Evolutionary conservation across 2,113 vertebrate genomes (phyloP), one percentile per base, ranked within the genome.

Genomic region (Tor tambroides): DNA sequence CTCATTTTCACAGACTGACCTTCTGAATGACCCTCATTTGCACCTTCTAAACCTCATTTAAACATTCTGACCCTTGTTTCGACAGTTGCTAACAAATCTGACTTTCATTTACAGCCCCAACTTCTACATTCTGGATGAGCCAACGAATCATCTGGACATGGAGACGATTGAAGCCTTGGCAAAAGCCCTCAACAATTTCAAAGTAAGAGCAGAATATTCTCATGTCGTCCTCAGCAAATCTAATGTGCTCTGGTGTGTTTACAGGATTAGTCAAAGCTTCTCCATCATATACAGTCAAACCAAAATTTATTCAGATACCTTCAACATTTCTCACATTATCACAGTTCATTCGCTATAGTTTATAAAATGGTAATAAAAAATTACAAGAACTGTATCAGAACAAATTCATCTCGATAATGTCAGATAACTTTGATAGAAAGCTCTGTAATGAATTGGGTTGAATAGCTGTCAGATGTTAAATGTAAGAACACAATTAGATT

Each of bases 101-200:
- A 86, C 8, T 86, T 4, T 92, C 84, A 90, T 75, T 92, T 93
- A 77, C 89, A 99, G 98, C 85, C 98, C 98, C 30, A 99, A 99
- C 94, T 99, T 99, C 93, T 99, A 99, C 90, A 95, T 99, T 87
- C 95, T 99, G 88, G 98, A 99, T 79, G 98, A 99, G 87, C 98
- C 98, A 0, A 99, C 98, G 4, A 99, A 99, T 92, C 98, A 99
- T 88, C 93, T 99, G 93, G 98, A 99, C 93, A 99, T 99, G 98
- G 98, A 99, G 93, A 99, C 97, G 0, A 99, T 99, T 0, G 98
- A 99, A 92, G 96, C 98, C 0, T 93, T 99, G 75, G 98, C 96
- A 5, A 96, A 96, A 26, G 96, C 98, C 0, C 96, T 99, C 86
- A 97, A 96, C 93, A 96, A 92, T 67, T 99, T 98, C 90, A 96